Conservation (phyloP, 2,113 vertebrate genomes). For the Chascanopsetta lugubris region DNA sequence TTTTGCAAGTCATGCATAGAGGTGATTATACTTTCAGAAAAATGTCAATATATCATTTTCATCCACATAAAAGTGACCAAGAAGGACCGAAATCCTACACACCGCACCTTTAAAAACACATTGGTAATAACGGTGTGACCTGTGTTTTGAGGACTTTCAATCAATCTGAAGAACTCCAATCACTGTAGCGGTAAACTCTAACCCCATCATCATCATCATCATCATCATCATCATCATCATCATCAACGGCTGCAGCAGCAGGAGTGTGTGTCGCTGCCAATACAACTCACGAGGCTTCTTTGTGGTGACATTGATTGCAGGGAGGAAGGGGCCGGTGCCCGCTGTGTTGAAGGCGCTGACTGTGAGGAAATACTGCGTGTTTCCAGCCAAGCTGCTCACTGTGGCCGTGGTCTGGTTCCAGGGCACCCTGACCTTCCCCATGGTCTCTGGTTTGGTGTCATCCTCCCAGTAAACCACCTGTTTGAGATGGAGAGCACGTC, state of each 20-base stretch:
- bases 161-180: no score
- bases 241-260: conserved; percentile 5
- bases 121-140: not conserved
- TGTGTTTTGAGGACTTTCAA: not conserved
- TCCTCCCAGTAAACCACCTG: conserved; percentile 94
- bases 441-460: conserved; percentile 88
- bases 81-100: no score
- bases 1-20: no score
- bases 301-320: conserved; percentile 91
- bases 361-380: conserved; percentile 87
- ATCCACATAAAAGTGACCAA: no score
- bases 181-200: no score
- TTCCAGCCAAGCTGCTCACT: conserved; percentile 86
- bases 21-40: no score
- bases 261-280: not conserved
- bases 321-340: conserved; percentile 89
- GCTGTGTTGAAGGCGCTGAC: conserved; percentile 96
- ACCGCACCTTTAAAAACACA: no score
- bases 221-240: no score
- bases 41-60: no score
- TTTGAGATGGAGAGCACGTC: conserved; percentile 15
- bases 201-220: no score
- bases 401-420: conserved; percentile 88
- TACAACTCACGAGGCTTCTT: conserved; percentile 89
- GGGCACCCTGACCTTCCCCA: conserved; percentile 86